Evolutionary conservation across 2,888 invertebrate species (phyloP).

Genomic region (Stenichneumon culpator): DNA sequence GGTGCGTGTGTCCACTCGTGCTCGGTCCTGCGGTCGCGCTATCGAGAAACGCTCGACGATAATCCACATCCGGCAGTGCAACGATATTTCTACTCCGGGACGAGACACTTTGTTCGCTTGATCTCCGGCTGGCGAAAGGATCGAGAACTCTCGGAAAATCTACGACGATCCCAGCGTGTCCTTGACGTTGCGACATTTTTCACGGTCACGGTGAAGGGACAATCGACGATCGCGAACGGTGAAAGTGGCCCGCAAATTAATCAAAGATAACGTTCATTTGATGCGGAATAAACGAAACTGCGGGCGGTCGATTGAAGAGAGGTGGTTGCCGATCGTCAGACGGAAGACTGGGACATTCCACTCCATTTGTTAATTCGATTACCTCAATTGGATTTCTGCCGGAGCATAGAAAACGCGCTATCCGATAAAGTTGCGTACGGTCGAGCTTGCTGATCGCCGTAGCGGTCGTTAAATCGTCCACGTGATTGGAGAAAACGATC

Average conservation of each 20-base stretch:
- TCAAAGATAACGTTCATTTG: not conserved
- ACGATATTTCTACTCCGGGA: not conserved
- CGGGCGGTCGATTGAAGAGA: not conserved
- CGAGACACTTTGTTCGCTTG: not conserved
- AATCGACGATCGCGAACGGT: not conserved
- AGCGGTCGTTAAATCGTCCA: constrained; percentile 13
- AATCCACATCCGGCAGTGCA: constrained; percentile 41
- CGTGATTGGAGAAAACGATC: not conserved
- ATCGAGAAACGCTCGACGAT: constrained; percentile 41
- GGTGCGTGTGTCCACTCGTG: constrained; percentile 6
- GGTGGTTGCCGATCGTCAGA: constrained; percentile 27
- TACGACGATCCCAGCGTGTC: not conserved
- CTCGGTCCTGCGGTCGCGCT: constrained; percentile 5
- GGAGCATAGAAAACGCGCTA: constrained; percentile 10
- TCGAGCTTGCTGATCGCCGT: constrained; percentile 12
- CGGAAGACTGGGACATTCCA: not conserved
- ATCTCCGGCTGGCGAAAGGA: not conserved
- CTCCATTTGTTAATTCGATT: constrained; percentile 73
- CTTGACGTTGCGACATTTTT: not conserved
- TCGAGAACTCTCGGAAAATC: not conserved
- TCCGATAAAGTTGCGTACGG: constrained; percentile 47
- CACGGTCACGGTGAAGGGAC: not conserved
- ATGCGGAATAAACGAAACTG: not conserved
- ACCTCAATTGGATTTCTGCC: constrained; percentile 75
- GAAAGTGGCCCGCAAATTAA: not conserved